Evolutionary conservation across 1,140 invertebrate species (phyloP), one percentile per base, ranked within the genome.

Genomic region (Cepaea nemoralis): DNA sequence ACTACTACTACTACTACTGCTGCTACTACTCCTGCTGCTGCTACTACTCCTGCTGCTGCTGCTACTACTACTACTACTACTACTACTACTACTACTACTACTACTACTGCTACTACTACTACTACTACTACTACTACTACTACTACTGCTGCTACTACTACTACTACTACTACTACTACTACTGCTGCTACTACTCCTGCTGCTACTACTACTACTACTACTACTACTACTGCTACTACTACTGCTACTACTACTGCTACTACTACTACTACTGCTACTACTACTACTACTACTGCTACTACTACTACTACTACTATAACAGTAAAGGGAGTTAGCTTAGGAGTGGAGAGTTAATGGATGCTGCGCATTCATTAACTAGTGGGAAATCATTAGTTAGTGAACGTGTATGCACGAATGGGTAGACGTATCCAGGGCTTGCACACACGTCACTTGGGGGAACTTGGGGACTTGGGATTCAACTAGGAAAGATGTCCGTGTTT

Each of bases 1-100:
- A 33, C 37, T 39, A 69, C 37, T 69, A 69, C 67, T 69, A 69
- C 67, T 69, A 33, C 67, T 39, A 69, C 67, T 39, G 35, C 67
- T 39, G 24, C 67, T 69, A 69, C 67, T 39, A 69, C 67, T 69
- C 31, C n/a, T 39, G 35, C 67, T 69, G 35, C 31, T 39, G 35
- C 67, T 39, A 69, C 37, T 39, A 69, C 31, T 39, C 31, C 37
- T 39, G 35, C n/a, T 69, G 35, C 37, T 69, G 35, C 67, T 35
- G 19, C 37, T 69, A 35, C 67, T 37, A 69, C 37, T 39, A 69
- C 14, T 69, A 37, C 37, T 69, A 37, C 67, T 69, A 39, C 37
- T 69, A 69, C 31, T 37, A 69, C 37, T 37, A 37, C 31, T 33
- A 69, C 67, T 35, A 69, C 37, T 69, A 37, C 37, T 37, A 37